Conservation (phyloP, 2,888 invertebrate species). For the Spodoptera picta region DNA sequence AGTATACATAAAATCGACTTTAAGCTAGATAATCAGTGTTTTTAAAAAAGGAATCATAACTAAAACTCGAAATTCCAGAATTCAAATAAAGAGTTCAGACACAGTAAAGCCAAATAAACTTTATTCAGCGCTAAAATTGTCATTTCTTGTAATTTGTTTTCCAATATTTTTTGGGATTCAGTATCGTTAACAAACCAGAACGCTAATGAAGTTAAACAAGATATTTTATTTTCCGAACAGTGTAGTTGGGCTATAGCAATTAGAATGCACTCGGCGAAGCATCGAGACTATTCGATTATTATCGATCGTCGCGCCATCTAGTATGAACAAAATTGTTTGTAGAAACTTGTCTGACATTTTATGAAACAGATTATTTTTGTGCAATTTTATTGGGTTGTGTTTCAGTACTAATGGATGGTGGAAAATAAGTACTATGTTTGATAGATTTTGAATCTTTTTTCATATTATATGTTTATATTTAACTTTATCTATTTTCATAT, state of each 20-base stretch:
- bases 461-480: no score
- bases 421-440: no score
- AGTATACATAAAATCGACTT: no score
- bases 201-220: neutral
- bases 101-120: no score
- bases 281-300: constrained; percentile 48
- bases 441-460: no score
- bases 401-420: constrained; percentile 4
- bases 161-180: neutral
- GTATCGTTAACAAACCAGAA: neutral
- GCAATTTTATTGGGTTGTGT: constrained; percentile 2
- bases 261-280: constrained; percentile 36
- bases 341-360: constrained; percentile 26
- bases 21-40: no score
- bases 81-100: no score
- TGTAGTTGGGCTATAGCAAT: constrained; percentile 30
- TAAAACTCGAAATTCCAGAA: no score
- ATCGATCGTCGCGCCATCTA: constrained; percentile 27
- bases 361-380: constrained; percentile 5
- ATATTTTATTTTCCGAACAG: constrained; percentile 26
- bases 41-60: no score
- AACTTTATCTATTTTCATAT: no score
- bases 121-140: no score
- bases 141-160: no score
- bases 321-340: constrained; percentile 36